phyloP scores from a whole-genome alignment of 2,888 invertebrate genomes.

The Troides oblongomaculatus region DNA sequence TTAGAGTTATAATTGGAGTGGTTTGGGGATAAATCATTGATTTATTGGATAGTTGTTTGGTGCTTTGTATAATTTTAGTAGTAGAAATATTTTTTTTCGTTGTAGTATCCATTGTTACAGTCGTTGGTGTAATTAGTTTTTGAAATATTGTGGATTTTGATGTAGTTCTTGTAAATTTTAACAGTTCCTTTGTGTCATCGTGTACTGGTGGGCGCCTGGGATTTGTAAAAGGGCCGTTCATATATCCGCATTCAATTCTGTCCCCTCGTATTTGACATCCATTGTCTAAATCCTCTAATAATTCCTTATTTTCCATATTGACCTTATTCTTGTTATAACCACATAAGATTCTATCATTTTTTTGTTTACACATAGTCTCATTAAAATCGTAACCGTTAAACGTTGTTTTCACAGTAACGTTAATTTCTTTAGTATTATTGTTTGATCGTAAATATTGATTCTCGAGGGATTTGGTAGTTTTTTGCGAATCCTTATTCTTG shows the following conservation, averaged over 20 bases:
- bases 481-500: conserved; percentile 12
- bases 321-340: conserved; percentile 63
- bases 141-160: not conserved
- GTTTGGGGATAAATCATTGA: not conserved
- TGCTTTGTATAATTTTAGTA: not conserved
- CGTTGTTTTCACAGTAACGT: not conserved
- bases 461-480: not conserved
- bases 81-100: not conserved
- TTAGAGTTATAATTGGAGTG: not conserved
- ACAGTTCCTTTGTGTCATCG: conserved; percentile 10
- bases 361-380: conserved; percentile 47
- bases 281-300: conserved; percentile 45
- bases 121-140: not conserved
- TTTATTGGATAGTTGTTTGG: not conserved
- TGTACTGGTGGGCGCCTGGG: conserved; percentile 36
- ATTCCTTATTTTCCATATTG: conserved; percentile 34
- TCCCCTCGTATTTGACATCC: conserved; percentile 53
- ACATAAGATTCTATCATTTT: conserved; percentile 56
- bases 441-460: conserved; percentile 10
- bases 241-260: conserved; percentile 68
- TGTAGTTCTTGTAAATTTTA: conserved; percentile 1
- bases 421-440: not conserved
- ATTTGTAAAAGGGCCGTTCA: conserved; percentile 35
- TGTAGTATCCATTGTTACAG: not conserved
- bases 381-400: conserved; percentile 52